Evolutionary conservation across 92 coral and sea anemone genomes (phyloP).

Genomic region (Paragorgia papillata): DNA sequence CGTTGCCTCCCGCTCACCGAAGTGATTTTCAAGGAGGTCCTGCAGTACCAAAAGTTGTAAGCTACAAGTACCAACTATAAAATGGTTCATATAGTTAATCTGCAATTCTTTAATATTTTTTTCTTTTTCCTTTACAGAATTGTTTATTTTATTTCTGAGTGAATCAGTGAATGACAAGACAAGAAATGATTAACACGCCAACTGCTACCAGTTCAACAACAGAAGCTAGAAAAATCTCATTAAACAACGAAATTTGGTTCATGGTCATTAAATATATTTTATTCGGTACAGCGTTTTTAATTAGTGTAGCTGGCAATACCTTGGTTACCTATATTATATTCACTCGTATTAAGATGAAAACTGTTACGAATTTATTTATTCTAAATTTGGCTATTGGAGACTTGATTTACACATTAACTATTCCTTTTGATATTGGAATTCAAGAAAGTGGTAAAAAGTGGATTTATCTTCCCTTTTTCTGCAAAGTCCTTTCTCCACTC

Average conservation of each 20-base stretch:
- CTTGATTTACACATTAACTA: slow-evolving; percentile 68
- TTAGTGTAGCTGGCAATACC: slow-evolving; percentile 73
- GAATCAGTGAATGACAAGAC: too few relatives aligned
- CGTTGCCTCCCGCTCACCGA: too few relatives aligned
- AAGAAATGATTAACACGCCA: not conserved
- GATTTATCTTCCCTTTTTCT: slow-evolving; percentile 71
- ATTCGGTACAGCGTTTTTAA: slow-evolving; percentile 64
- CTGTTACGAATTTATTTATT: slow-evolving; percentile 80
- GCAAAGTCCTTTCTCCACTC: slow-evolving; percentile 69
- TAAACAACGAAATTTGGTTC: slow-evolving; percentile 35
- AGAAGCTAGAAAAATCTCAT: not conserved
- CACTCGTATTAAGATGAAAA: slow-evolving; percentile 72
- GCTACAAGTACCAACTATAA: too few relatives aligned
- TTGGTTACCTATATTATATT: slow-evolving; percentile 66
- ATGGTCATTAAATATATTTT: slow-evolving; percentile 52
- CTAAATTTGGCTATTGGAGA: slow-evolving; percentile 79
- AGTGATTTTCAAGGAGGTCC: too few relatives aligned
- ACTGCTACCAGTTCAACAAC: not conserved
- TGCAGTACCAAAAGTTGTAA: too few relatives aligned
- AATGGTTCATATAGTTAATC: too few relatives aligned
- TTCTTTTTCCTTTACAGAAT: too few relatives aligned
- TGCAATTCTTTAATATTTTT: too few relatives aligned
- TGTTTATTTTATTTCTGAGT: too few relatives aligned
- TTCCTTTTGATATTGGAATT: slow-evolving; percentile 78
- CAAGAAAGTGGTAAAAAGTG: slow-evolving; percentile 67